Conservation (phyloP, 1,140 invertebrate genomes). For the Drosophila kikkawai region DNA sequence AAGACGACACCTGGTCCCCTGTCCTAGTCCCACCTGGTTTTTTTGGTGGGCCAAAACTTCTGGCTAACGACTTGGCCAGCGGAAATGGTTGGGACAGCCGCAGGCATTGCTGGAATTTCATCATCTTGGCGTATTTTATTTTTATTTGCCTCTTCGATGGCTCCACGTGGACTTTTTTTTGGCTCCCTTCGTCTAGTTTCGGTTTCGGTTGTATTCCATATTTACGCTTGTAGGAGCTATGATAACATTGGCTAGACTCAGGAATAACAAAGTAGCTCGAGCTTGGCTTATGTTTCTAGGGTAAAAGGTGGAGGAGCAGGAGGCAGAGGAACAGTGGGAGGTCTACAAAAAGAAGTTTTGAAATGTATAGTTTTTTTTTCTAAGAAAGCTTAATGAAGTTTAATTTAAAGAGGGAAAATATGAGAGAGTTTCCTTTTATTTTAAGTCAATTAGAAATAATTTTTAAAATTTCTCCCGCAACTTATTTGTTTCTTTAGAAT, state of each 20-base stretch:
- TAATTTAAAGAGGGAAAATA: neutral
- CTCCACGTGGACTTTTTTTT: constrained; percentile 29
- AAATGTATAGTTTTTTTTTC: neutral
- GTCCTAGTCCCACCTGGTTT: constrained; percentile 7
- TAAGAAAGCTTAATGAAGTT: neutral
- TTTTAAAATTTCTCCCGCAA: neutral
- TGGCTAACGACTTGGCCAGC: constrained; percentile 38
- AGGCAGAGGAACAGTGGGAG: neutral
- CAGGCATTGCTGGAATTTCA: constrained; percentile 65
- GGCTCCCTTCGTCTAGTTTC: constrained; percentile 10
- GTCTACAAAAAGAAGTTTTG: neutral
- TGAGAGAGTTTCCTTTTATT: neutral
- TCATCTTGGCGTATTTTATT: constrained; percentile 46
- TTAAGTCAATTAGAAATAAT: neutral
- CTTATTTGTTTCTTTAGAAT: neutral
- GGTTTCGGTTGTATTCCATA: constrained; percentile 22
- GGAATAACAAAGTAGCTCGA: constrained; percentile 40
- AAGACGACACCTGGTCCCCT: constrained; percentile 60
- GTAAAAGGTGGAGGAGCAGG: neutral
- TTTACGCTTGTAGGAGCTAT: constrained; percentile 49
- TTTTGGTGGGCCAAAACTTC: constrained; percentile 56
- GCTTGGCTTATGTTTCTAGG: constrained; percentile 7
- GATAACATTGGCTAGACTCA: constrained; percentile 57
- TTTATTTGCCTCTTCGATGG: constrained; percentile 23
- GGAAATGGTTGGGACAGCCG: constrained; percentile 25